Base-by-base conservation (phyloP, 1,140 invertebrate species). In the Chironomus tepperi region DNA sequence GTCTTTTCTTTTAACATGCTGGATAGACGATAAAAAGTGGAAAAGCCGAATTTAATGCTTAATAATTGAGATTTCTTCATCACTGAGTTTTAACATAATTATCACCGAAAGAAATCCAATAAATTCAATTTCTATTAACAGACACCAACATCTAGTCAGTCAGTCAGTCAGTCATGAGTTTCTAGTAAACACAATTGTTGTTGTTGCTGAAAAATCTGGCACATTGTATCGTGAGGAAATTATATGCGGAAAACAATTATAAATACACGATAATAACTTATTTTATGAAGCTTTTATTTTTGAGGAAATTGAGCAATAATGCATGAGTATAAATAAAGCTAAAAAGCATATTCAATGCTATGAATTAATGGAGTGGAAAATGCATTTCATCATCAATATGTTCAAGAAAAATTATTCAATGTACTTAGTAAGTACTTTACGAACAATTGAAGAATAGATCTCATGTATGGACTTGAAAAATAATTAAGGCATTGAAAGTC, bases 331-430 rank as follows among this genome's bases (percentile, higher is more conserved):
- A 57, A 57, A n/a, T 34, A 34, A 34, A 34, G 24, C 24, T 34
- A 34, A n/a, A 57, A 9, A 15, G 12, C 12, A 57, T 57, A 15
- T 47, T 57, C 47, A 57, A 57, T 57, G 47, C 12, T 57, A 57
- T n/a, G n/a, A 12, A 57, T 57, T 57, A 57, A n/a, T 57, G 47
- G n/a, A 57, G 47, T 57, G 47, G 47, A 57, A 57, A 57, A 57
- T 57, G 47, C 47, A 57, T 57, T 57, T 57, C 47, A 15, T 57
- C 47, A 57, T 57, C 47, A 57, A n/a, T 15, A 57, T 34, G 24
- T 34, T 34, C 24, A 34, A 34, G 24, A 34, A 34, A 34, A 34
- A 34, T 34, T 34, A n/a, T n/a, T n/a, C n/a, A n/a, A n/a, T n/a
- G n/a, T 34, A 34, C 24, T 1, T 34, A 34, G 2, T 34, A 34